Conservation (phyloP, 2,113 vertebrate species). For the Elachura formosa region DNA sequence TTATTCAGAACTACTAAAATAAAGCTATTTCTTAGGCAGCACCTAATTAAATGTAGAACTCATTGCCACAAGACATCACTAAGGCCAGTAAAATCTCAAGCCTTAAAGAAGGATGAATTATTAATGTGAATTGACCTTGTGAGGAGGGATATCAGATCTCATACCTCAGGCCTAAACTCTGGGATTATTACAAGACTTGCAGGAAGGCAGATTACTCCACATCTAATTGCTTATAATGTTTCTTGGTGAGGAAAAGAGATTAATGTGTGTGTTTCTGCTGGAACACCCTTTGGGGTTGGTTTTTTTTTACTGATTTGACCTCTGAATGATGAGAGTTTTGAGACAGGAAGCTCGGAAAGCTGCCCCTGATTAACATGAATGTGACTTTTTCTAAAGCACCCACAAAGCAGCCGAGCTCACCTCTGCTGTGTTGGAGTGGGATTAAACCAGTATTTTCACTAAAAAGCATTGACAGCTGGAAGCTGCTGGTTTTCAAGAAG, state of each 20-base stretch:
- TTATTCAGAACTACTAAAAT: not conserved
- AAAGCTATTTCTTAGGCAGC: constrained; percentile 2
- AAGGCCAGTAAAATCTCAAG: not conserved
- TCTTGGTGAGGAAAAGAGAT: not conserved
- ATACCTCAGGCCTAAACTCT: constrained; percentile 38
- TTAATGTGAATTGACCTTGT: constrained; percentile 52
- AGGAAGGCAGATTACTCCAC: constrained; percentile 33
- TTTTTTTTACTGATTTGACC: constrained; percentile 2
- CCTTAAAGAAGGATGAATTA: constrained; percentile 40
- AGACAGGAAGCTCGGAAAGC: not conserved
- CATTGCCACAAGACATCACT: not conserved
- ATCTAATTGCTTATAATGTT: constrained; percentile 28
- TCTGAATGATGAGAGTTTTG: not conserved
- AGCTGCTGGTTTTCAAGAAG: not conserved
- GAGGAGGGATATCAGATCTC: constrained; percentile 9
- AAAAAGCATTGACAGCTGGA: not conserved
- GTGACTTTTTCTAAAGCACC: not conserved
- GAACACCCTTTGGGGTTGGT: not conserved
- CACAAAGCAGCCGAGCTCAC: not conserved
- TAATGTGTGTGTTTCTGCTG: not conserved
- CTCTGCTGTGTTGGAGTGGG: not conserved
- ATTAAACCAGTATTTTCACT: not conserved
- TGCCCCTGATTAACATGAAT: not conserved
- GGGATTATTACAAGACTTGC: constrained; percentile 12
- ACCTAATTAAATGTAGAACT: constrained; percentile 31